Evolutionary conservation across 2,113 vertebrate genomes (phyloP).

Genomic region (Oryctolagus cuniculus): mOryCun1.1 NC_091443.1:31331501-31332000

Average conservation of each 20-base stretch:
- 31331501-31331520: neutral
- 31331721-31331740: neutral
- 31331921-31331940: neutral
- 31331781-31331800: neutral
- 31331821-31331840: neutral
- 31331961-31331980: neutral
- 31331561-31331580: constrained; percentile 2
- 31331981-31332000: neutral
- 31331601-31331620: neutral
- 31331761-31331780: neutral
- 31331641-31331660: neutral
- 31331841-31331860: neutral
- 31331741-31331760: neutral
- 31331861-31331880: neutral
- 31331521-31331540: neutral
- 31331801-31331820: neutral
- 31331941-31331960: neutral
- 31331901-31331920: neutral
- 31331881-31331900: neutral
- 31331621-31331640: neutral
- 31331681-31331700: neutral
- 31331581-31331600: neutral
- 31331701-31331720: neutral
- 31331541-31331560: neutral
- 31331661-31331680: neutral